Evolutionary conservation across 2,888 invertebrate species (phyloP), one percentile per base, ranked within the genome.

Genomic region (Napeogenes inachia): DNA sequence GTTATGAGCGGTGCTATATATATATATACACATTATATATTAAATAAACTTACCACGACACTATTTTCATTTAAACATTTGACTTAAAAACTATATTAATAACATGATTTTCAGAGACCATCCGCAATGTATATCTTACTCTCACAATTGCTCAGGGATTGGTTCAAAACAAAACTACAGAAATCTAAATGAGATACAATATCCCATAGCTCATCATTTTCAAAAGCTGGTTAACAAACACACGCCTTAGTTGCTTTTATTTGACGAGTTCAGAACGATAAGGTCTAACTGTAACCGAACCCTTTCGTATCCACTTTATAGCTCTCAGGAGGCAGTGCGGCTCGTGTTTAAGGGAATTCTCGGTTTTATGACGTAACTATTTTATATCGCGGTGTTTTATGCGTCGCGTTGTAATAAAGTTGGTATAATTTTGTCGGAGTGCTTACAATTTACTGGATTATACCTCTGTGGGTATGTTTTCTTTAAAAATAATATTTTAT

Each of bases 251-350:
- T 60, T 59, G 60, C 60, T 59, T 63, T 59, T 60, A 60, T 64
- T 63, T 58, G 62, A 67, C 60, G 62, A 67, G 55, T 57, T 63
- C 56, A 62, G 60, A 57, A 55, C 57, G 64, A 64, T 66, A 63
- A 60, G 57, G 60, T 57, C 61, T 61, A 45, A 60, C 65, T 61
- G 68, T 69, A 68, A 64, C 62, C 54, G 55, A 67, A 65, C 67
- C 67, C 65, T 67, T 70, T 60, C 68, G 30, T 54, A 62, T 62
- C 57, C 62, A 45, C 68, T 75, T 75, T 78, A 80, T 79, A 76
- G 72, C 75, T 69, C 75, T 75, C 77, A 54, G 65, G 73, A 76
- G 78, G 70, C 70, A 71, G 70, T 62, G 67, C 53, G 56, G 58
- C 57, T 58, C 60, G 58, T 65, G 62, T 62, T 62, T 59, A 59